A percentile compares a stretch with the other conserved stretches of the same genome.
Conservation (phyloP, 2,888 invertebrate genomes). For the Melinopterus prodromus region DNA sequence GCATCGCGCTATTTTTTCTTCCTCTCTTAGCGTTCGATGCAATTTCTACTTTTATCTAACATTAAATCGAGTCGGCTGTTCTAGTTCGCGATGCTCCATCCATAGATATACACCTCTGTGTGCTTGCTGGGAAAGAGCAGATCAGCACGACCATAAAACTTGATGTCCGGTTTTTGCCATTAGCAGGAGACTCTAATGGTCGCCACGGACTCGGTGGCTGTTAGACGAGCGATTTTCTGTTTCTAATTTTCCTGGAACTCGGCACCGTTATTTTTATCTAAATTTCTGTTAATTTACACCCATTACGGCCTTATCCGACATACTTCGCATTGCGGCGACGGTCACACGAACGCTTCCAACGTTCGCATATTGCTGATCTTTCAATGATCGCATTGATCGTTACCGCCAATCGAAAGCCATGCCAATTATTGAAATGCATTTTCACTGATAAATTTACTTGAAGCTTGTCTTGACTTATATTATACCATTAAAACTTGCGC, state of each 20-base stretch:
- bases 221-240: slow-evolving; percentile 9
- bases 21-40: neutral
- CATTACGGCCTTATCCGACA: slow-evolving; percentile 19
- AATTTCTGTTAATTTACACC: slow-evolving; percentile 25
- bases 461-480: neutral
- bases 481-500: neutral
- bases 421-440: neutral
- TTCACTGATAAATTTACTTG: neutral
- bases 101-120: neutral
- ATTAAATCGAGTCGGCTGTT: slow-evolving; percentile 9
- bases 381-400: neutral
- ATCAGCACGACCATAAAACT: slow-evolving; percentile 18
- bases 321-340: slow-evolving; percentile 16
- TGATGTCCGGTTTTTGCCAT: slow-evolving; percentile 22
- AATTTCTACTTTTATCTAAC: slow-evolving; percentile 8
- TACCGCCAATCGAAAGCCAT: slow-evolving; percentile 13
- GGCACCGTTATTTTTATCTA: slow-evolving; percentile 31
- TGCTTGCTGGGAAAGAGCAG: slow-evolving; percentile 8
- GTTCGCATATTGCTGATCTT: neutral
- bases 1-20: neutral
- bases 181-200: slow-evolving; percentile 14
- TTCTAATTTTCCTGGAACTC: slow-evolving; percentile 28
- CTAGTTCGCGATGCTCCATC: neutral
- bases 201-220: slow-evolving; percentile 8
- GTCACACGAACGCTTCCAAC: slow-evolving; percentile 6